phyloP scores from a whole-genome alignment of 1,140 invertebrate species.

The Contarinia nasturtii region DNA sequence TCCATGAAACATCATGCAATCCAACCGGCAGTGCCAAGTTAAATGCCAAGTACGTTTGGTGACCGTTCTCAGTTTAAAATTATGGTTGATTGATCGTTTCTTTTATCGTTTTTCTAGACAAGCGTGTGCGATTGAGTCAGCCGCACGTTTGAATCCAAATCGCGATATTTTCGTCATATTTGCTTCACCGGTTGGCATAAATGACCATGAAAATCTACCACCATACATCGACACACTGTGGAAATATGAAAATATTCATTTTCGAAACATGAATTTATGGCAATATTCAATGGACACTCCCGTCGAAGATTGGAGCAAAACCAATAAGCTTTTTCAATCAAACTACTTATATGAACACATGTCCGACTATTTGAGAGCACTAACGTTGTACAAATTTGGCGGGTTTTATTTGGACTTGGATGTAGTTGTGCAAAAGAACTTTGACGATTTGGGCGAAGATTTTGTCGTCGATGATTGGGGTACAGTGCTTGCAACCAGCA shows the following conservation, averaged over 20 bases:
- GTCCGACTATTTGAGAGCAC: conserved; percentile 46
- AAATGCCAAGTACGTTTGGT: too few species aligned
- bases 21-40: too few species aligned
- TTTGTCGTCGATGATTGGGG: conserved; percentile 43
- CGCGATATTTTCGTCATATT: too few species aligned
- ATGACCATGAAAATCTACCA: conserved; percentile 11
- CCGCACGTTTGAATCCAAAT: too few species aligned
- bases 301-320: conserved; percentile 35
- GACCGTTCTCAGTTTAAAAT: too few species aligned
- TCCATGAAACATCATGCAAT: too few species aligned
- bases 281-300: conserved; percentile 37
- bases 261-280: conserved; percentile 31
- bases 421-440: conserved; percentile 41
- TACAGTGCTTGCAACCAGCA: conserved; percentile 37
- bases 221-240: conserved; percentile 21
- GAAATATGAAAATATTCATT: conserved; percentile 35
- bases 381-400: too few species aligned
- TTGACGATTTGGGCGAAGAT: conserved; percentile 34
- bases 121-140: too few species aligned
- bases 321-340: conserved; percentile 30
- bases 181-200: conserved; percentile 21
- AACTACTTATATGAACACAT: conserved; percentile 35
- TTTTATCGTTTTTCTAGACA: conserved; percentile 30
- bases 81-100: too few species aligned
- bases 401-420: conserved; percentile 63